Conservation (phyloP, 2,797 vertebrate genomes). For the Chiloscyllium punctatum region DNA sequence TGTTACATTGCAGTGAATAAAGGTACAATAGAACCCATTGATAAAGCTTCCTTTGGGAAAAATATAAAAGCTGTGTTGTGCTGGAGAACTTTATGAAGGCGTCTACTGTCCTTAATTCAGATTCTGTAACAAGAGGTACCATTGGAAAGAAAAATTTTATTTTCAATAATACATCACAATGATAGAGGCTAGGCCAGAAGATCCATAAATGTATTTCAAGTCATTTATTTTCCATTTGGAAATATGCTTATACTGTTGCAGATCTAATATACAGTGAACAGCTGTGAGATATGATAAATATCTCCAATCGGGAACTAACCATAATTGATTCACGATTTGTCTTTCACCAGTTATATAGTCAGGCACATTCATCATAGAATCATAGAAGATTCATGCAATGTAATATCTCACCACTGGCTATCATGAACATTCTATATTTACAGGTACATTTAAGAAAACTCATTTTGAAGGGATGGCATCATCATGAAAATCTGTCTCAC, state of each 20-base stretch:
- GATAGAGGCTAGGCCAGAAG: neutral
- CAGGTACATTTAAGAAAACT: neutral
- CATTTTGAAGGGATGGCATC: neutral
- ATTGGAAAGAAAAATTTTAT: conserved; percentile 5
- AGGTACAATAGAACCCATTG: neutral
- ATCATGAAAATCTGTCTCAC: neutral
- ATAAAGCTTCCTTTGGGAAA: conserved; percentile 21
- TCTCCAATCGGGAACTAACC: neutral
- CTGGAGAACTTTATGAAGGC: neutral
- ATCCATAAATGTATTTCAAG: neutral
- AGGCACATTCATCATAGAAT: neutral
- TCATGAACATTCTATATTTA: neutral
- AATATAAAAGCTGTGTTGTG: conserved; percentile 1
- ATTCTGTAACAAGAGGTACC: neutral
- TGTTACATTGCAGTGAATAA: neutral
- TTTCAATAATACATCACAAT: neutral
- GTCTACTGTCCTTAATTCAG: conserved; percentile 12
- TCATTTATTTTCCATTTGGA: neutral
- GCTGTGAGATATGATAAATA: neutral
- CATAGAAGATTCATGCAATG: neutral
- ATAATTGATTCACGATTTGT: neutral
- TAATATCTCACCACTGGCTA: neutral
- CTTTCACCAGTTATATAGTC: conserved; percentile 6
- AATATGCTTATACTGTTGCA: neutral
- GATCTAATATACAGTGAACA: neutral